Conservation (phyloP, 2,113 vertebrate species). For the Microcebus tavaratra region DNA sequence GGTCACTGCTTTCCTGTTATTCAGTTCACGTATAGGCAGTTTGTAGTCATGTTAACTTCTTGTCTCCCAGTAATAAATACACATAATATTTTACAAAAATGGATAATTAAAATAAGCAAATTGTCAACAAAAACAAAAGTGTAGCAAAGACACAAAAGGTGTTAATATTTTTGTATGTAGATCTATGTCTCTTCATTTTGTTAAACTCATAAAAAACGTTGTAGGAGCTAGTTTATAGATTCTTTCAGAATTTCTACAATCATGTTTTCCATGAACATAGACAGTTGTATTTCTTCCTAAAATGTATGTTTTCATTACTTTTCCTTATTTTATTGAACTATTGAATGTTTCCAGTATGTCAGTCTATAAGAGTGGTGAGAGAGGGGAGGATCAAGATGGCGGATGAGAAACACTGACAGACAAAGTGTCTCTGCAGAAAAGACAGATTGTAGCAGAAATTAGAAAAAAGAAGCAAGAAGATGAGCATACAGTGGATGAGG, state of each 20-base stretch:
- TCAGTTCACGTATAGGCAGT: neutral
- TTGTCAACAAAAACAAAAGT: neutral
- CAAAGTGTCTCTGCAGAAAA: too few species aligned
- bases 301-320: neutral
- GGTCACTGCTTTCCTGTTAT: neutral
- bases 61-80: neutral
- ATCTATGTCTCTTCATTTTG: neutral
- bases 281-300: neutral
- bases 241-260: neutral
- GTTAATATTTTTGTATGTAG: neutral
- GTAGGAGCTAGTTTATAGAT: neutral
- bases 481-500: too few species aligned
- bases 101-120: neutral
- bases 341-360: neutral
- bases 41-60: neutral
- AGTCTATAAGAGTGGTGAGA: neutral
- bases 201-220: neutral
- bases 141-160: neutral
- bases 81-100: neutral
- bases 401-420: too few species aligned
- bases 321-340: neutral
- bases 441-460: too few species aligned
- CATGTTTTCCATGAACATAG: neutral
- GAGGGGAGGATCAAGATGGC: neutral
- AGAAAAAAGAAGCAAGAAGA: too few species aligned